phyloP scores from a whole-genome alignment of 1,140 invertebrate genomes.

The Drosophila kurseongensis region DNA sequence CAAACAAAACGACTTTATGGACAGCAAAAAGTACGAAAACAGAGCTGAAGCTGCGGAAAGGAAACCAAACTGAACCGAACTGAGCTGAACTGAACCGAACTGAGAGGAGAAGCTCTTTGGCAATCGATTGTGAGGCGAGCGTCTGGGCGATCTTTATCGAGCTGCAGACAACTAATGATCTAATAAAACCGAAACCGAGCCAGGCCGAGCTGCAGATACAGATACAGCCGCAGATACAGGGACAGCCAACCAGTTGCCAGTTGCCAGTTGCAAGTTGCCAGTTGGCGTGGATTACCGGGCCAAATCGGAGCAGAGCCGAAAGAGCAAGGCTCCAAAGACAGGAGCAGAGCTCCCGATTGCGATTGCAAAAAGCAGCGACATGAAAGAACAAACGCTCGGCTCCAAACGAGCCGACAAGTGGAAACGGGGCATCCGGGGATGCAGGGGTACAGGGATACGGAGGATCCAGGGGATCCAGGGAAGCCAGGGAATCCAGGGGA shows the following conservation, averaged over 20 bases:
- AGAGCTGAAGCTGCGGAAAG: constrained; percentile 31
- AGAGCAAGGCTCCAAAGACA: constrained; percentile 47
- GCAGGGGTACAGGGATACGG: background rate
- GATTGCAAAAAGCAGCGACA: constrained; percentile 54
- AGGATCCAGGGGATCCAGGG: too few relatives aligned
- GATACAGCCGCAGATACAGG: constrained; percentile 33
- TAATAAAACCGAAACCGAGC: constrained; percentile 82
- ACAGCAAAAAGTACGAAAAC: constrained; percentile 73
- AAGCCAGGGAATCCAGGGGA: constrained; percentile 27
- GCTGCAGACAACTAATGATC: constrained; percentile 83
- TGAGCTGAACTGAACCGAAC: constrained; percentile 15
- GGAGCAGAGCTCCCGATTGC: constrained; percentile 61
- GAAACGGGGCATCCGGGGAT: constrained; percentile 11
- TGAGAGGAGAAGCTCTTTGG: constrained; percentile 45
- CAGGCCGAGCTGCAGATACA: constrained; percentile 58
- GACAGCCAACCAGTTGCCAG: constrained; percentile 9
- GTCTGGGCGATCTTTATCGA: constrained; percentile 81
- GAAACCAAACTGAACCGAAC: constrained; percentile 31
- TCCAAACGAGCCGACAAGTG: constrained; percentile 75
- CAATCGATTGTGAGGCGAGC: constrained; percentile 59
- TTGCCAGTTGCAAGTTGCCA: background rate
- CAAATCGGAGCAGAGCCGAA: constrained; percentile 58
- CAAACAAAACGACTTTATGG: constrained; percentile 83
- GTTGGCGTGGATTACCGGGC: constrained; percentile 51
- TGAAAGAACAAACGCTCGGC: constrained; percentile 71